Evolutionary conservation across 2,113 vertebrate genomes (phyloP).

Genomic region (Sinocyclocheilus rhinocerous): DNA sequence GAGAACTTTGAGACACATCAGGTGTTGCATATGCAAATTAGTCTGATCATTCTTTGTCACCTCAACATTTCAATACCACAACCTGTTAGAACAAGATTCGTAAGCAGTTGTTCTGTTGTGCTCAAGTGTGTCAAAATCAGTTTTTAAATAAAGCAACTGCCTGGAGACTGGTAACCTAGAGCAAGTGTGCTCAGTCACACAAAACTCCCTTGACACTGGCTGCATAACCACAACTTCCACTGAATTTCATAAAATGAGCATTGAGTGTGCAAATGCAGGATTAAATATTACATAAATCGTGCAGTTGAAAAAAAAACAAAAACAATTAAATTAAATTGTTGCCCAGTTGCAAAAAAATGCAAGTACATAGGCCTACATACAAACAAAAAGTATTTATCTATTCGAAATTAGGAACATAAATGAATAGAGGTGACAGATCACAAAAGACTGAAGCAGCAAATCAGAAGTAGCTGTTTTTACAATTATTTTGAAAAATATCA

Average conservation of each 20-base stretch:
- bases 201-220: neutral
- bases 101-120: neutral
- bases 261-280: neutral
- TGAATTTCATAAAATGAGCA: neutral
- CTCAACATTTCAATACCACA: neutral
- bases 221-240: neutral
- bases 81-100: neutral
- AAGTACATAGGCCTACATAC: no score
- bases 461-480: no score
- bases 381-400: no score
- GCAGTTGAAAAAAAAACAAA: no score
- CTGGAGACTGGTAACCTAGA: constrained; percentile 55
- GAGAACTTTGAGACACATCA: neutral
- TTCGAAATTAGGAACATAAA: no score
- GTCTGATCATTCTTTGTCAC: neutral
- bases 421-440: no score
- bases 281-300: neutral
- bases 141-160: neutral
- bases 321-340: neutral
- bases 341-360: neutral
- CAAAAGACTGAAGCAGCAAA: no score
- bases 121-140: neutral
- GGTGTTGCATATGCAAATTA: neutral
- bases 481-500: no score
- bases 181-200: neutral